Conservation (phyloP, 2,797 vertebrate genomes). For the Emys orbicularis region DNA sequence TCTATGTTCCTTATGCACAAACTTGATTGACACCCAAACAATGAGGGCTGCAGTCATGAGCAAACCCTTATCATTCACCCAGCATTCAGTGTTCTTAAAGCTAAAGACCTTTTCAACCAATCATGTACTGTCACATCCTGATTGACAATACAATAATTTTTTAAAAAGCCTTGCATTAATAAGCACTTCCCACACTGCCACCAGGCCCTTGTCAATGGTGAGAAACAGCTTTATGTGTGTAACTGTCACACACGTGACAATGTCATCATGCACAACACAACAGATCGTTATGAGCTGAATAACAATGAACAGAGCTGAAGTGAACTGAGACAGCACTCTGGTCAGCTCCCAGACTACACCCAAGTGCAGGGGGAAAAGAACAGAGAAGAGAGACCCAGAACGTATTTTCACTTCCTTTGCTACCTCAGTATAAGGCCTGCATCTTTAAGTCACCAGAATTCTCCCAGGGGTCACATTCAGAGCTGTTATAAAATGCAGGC, state of each 20-base stretch:
- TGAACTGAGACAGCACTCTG: not conserved
- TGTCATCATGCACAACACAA: slow-evolving; percentile 4
- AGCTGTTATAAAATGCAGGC: slow-evolving; percentile 17
- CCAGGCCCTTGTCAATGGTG: not conserved
- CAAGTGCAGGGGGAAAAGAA: too few relatives aligned
- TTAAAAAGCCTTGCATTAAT: not conserved
- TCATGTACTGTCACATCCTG: not conserved
- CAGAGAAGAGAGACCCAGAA: not conserved
- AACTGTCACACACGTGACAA: not conserved
- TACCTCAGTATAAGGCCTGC: not conserved
- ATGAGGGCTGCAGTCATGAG: not conserved
- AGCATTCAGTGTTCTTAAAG: not conserved
- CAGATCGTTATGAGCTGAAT: rapidly evolving
- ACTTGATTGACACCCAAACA: not conserved
- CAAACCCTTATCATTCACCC: not conserved
- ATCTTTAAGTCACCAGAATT: not conserved
- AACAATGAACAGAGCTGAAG: not conserved
- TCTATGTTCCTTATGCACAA: not conserved
- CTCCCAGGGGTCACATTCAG: slow-evolving; percentile 34
- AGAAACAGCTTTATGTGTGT: rapidly evolving
- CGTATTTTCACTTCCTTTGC: not conserved
- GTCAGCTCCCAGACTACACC: not conserved
- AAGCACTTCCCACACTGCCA: not conserved
- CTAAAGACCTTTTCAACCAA: not conserved
- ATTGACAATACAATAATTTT: not conserved